Percentiles rank a stretch among this genome's conserved stretches.
phyloP scores from a whole-genome alignment of 2,888 invertebrate species.

The Thera obeliscata region DNA sequence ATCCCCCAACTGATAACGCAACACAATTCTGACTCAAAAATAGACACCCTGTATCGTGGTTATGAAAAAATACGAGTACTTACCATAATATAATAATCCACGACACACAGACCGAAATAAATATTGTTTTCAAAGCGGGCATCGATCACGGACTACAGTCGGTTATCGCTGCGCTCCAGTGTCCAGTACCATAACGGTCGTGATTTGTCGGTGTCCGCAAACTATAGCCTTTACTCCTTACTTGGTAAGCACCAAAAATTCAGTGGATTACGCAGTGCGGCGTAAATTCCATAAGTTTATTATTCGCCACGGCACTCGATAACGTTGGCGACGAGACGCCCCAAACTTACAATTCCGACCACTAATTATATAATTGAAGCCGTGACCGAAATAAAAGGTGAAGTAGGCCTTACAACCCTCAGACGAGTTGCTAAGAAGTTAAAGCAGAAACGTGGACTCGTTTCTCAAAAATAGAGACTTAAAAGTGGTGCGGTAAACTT shows the following conservation, averaged over 20 bases:
- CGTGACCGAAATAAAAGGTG: slow-evolving; percentile 70
- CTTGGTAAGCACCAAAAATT: slow-evolving; percentile 27
- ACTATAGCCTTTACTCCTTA: not conserved
- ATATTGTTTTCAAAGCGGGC: no score
- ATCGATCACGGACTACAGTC: not conserved
- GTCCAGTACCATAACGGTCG: not conserved
- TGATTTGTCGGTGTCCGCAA: not conserved
- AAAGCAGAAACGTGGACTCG: not conserved
- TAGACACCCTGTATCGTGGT: no score
- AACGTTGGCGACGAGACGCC: slow-evolving; percentile 55
- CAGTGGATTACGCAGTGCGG: slow-evolving; percentile 41
- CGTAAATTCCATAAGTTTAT: slow-evolving; percentile 51
- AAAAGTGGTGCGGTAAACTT: no score
- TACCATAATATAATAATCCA: no score
- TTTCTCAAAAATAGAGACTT: not conserved
- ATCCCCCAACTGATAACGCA: no score
- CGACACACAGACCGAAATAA: no score
- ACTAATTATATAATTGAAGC: slow-evolving; percentile 81
- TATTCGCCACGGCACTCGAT: slow-evolving; percentile 61
- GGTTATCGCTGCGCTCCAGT: not conserved
- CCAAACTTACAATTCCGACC: slow-evolving; percentile 68
- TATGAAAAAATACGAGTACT: no score
- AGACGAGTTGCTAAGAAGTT: not conserved
- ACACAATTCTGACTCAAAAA: no score
- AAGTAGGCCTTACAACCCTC: slow-evolving; percentile 2